phyloP scores from a whole-genome alignment of 2,888 invertebrate species.

The Amphimallon solstitiale region DNA sequence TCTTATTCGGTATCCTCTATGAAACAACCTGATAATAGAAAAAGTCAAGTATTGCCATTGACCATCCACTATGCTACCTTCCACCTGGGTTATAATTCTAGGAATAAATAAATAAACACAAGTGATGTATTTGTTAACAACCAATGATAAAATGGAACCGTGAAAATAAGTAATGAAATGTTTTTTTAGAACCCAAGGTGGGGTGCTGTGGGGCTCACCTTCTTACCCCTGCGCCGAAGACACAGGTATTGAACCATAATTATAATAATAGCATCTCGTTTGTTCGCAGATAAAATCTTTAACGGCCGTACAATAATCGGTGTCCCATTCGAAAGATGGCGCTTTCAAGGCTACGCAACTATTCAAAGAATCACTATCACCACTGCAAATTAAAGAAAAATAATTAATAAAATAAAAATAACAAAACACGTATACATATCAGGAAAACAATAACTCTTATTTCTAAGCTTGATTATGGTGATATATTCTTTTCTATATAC shows the following conservation, averaged over 20 bases:
- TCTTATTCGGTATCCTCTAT: too few species aligned
- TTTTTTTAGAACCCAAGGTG: slow-evolving; percentile 52
- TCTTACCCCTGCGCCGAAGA: slow-evolving; percentile 93
- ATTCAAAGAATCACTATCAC: slow-evolving; percentile 71
- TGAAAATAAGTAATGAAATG: slow-evolving; percentile 32
- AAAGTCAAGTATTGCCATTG: slow-evolving; percentile 41
- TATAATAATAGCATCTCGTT: slow-evolving; percentile 90
- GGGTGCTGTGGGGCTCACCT: slow-evolving; percentile 71
- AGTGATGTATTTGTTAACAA: slow-evolving; percentile 27
- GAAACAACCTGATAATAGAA: neutral
- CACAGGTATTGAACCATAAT: slow-evolving; percentile 90
- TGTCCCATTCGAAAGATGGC: slow-evolving; percentile 83
- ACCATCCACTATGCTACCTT: slow-evolving; percentile 56
- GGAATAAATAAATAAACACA: slow-evolving; percentile 11
- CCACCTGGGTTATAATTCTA: slow-evolving; percentile 54
- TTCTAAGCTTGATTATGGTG: neutral
- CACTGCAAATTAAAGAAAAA: slow-evolving; percentile 46
- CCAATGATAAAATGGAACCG: slow-evolving; percentile 15
- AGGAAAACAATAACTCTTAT: neutral
- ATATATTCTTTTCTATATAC: too few species aligned
- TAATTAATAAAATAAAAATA: neutral
- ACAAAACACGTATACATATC: neutral
- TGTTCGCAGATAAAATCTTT: slow-evolving; percentile 92
- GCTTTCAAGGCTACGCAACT: slow-evolving; percentile 83
- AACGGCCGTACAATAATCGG: slow-evolving; percentile 82